Evolutionary conservation across 2,888 invertebrate genomes (phyloP).

Genomic region (Dinocampus coccinellae): DNA sequence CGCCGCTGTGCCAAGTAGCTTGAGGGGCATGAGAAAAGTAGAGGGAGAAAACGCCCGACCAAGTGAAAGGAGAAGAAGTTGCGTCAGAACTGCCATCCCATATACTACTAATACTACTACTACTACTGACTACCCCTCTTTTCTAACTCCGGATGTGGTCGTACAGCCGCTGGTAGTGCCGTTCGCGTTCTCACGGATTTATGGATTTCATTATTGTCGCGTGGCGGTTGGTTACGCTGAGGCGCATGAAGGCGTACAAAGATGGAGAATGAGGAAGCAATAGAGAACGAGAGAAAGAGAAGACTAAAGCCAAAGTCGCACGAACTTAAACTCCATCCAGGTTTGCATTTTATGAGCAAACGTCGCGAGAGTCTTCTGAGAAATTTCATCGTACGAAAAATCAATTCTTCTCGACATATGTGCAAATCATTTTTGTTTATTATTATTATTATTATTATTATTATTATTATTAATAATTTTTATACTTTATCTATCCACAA

Average conservation of each 20-base stretch:
- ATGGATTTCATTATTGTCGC: conserved; percentile 78
- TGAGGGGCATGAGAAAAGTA: conserved; percentile 34
- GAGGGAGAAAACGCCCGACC: conserved; percentile 37
- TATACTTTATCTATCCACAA: too few species aligned
- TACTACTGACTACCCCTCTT: conserved; percentile 1
- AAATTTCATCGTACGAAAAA: conserved; percentile 38
- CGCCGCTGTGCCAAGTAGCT: conserved; percentile 40
- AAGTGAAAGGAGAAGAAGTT: conserved; percentile 44
- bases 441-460: too few species aligned
- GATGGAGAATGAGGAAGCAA: conserved; percentile 34
- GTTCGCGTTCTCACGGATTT: conserved; percentile 74
- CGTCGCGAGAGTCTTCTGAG: conserved; percentile 40
- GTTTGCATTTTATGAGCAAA: conserved; percentile 67
- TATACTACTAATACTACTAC: not conserved
- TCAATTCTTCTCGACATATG: not conserved
- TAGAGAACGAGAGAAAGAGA: conserved; percentile 33
- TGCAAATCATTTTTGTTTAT: not conserved
- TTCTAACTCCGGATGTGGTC: conserved; percentile 15
- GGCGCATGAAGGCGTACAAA: conserved; percentile 44
- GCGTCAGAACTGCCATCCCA: conserved; percentile 31
- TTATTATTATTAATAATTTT: too few species aligned
- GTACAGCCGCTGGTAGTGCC: conserved; percentile 47
- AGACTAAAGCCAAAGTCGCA: conserved; percentile 44
- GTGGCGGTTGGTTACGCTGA: conserved; percentile 73
- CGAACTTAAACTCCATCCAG: conserved; percentile 62